A percentile compares a stretch with the other conserved stretches of the same genome.
Evolutionary conservation across 2,113 vertebrate species (phyloP).

Genomic region (Aspiorhynchus laticeps): DNA sequence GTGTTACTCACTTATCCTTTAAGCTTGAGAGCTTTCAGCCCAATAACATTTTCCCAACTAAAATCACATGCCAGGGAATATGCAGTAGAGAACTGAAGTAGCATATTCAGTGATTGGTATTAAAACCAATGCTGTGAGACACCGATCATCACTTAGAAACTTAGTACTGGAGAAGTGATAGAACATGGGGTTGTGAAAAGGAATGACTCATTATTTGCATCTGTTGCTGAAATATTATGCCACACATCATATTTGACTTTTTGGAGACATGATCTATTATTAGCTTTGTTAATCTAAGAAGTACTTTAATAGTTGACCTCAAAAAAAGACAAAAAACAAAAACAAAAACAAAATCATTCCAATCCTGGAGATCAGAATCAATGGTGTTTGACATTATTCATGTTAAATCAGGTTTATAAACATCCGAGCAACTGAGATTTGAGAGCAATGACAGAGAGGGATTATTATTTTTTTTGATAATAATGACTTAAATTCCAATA

Average conservation of each 20-base stretch:
- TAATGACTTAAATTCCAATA: neutral
- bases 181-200: neutral
- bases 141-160: neutral
- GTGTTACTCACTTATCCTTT: conserved; percentile 37
- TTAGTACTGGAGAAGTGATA: neutral
- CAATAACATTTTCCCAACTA: conserved; percentile 24
- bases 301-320: neutral
- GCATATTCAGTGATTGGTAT: conserved; percentile 7
- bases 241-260: neutral
- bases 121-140: neutral
- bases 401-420: neutral
- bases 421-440: neutral
- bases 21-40: conserved; percentile 32
- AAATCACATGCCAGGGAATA: conserved; percentile 22
- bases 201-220: neutral
- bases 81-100: neutral
- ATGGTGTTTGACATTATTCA: neutral
- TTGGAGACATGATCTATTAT: neutral
- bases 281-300: neutral
- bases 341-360: no score
- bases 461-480: no score
- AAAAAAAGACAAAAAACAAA: neutral
- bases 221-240: neutral
- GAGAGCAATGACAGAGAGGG: neutral
- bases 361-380: neutral